Percentiles rank a stretch among this genome's conserved stretches.
Conservation (phyloP, 2,113 vertebrate genomes). For the Mormyrus iriodes region DNA sequence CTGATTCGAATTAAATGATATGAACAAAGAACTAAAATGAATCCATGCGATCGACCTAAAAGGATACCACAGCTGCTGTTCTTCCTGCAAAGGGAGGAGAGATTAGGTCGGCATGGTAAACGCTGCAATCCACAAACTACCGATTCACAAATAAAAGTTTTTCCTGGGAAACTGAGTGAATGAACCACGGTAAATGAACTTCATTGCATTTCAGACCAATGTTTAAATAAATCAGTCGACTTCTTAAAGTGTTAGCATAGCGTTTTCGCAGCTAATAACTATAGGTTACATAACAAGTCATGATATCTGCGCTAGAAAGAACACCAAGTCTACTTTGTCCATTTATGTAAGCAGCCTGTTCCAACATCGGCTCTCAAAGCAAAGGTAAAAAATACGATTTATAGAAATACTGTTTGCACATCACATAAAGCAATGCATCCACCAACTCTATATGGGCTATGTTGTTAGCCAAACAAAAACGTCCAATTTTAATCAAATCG, state of each 20-base stretch:
- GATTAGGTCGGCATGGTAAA: neutral
- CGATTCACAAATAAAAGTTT: neutral
- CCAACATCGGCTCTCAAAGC: neutral
- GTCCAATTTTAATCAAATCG: neutral
- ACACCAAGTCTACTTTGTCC: neutral
- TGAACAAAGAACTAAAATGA: neutral
- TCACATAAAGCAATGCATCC: neutral
- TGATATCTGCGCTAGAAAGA: neutral
- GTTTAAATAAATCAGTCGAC: neutral
- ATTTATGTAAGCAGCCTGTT: neutral
- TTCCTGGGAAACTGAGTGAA: neutral
- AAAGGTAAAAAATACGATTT: neutral
- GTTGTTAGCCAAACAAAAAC: neutral
- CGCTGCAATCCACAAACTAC: neutral
- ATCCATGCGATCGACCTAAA: neutral
- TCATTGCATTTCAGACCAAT: neutral
- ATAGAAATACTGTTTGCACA: neutral
- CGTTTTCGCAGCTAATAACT: neutral
- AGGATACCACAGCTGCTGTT: conserved; percentile 41
- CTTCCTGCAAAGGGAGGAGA: conserved; percentile 24
- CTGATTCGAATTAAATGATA: neutral
- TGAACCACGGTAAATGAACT: neutral
- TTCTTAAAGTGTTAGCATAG: neutral
- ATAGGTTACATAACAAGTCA: neutral
- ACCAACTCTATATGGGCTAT: neutral